These are phyloP conservation scores for Drosophila bocki DNA, from an alignment of 1,140 invertebrate genomes.

Conservation along the genomic window DNA sequence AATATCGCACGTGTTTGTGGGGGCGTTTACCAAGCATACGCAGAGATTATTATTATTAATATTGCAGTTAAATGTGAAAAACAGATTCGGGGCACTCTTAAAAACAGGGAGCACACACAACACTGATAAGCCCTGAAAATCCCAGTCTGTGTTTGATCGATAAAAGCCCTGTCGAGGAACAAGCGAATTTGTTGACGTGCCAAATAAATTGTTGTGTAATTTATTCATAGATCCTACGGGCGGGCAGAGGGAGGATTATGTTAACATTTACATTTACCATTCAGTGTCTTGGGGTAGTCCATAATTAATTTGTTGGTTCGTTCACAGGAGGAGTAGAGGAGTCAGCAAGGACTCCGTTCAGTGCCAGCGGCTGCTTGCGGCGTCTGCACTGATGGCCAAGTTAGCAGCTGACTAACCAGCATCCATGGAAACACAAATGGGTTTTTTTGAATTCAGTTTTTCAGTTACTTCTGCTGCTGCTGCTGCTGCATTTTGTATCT, in stretches of 20 bases:
- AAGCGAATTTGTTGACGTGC: slow-evolving; percentile 45
- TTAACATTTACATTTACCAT: slow-evolving; percentile 65
- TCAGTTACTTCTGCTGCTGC: slow-evolving; percentile 23
- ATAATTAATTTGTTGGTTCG: slow-evolving; percentile 35
- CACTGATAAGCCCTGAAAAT: slow-evolving; percentile 31
- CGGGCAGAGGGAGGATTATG: slow-evolving; percentile 4
- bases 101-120: slow-evolving; percentile 27
- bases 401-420: slow-evolving; percentile 45
- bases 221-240: slow-evolving; percentile 45
- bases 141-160: slow-evolving; percentile 75
- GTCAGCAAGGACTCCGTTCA: slow-evolving; percentile 12
- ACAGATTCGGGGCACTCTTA: slow-evolving; percentile 24
- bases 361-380: slow-evolving; percentile 13
- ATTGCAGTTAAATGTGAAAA: slow-evolving; percentile 13
- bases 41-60: slow-evolving; percentile 16
- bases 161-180: slow-evolving; percentile 26
- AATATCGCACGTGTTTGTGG: slow-evolving; percentile 26
- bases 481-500: slow-evolving; percentile 8
- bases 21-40: slow-evolving; percentile 38
- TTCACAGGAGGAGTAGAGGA: not conserved
- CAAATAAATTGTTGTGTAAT: slow-evolving; percentile 58
- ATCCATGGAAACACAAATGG: slow-evolving; percentile 51
- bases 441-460: slow-evolving; percentile 7
- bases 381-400: slow-evolving; percentile 64
- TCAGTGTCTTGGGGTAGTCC: slow-evolving; percentile 74